These are phyloP conservation scores for Indicator indicator DNA, from an alignment of 2,113 vertebrate genomes.

Conservation along the genomic window DNA sequence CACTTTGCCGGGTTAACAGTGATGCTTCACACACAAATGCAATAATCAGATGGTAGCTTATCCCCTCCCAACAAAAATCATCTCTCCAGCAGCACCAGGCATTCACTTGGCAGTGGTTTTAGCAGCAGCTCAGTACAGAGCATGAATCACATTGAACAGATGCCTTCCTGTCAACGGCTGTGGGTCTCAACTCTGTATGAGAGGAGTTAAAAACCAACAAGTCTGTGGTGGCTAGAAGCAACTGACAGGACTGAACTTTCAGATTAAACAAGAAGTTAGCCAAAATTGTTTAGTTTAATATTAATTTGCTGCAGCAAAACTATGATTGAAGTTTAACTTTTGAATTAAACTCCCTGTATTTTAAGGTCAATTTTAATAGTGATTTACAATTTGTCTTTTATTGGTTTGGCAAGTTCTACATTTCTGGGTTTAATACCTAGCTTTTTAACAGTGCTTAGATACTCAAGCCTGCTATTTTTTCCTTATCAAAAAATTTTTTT, in stretches of 20 bases:
- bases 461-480: background rate
- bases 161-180: background rate
- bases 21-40: background rate
- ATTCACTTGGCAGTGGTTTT: background rate
- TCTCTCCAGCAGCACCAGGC: background rate
- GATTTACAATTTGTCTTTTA: background rate
- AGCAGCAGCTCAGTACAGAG: slow-evolving; percentile 6
- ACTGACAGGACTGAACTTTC: background rate
- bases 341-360: background rate
- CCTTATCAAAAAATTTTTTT: background rate
- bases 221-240: background rate
- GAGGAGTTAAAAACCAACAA: background rate
- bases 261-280: background rate
- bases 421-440: background rate
- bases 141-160: background rate
- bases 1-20: background rate
- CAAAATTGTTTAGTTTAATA: background rate
- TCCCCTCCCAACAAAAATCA: background rate
- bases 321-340: background rate
- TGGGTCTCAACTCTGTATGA: fast-evolving
- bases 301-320: background rate
- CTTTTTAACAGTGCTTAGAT: background rate
- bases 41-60: background rate
- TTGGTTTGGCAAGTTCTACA: background rate
- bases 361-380: background rate